Base-by-base conservation (phyloP, 2,797 vertebrate genomes). In the Chaenodraco wilsoni region DNA sequence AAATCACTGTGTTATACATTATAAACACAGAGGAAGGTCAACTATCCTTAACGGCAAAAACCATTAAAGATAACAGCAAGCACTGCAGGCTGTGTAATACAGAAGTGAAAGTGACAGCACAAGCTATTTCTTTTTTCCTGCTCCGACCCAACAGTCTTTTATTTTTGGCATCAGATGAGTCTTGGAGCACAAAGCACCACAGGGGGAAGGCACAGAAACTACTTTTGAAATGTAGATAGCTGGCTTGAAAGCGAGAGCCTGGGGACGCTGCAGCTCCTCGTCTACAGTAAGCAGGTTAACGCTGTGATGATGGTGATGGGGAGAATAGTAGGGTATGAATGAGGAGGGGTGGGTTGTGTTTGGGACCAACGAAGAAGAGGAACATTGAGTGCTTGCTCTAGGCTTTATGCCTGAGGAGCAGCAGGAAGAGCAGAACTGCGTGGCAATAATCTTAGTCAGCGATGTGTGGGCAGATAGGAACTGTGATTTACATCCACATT, bases 151-250 rank as follows among this genome's bases (percentile, higher is more conserved):
- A 69, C 16, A 27, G 4, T 15, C 11, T 66, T 78, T 81, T 85
- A 84, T 81, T 85, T 78, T 55, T 75, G 73, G 65, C 74, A 70
- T 74, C 76, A 59, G 70, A 84, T 58, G 65, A 74, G 66, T 80
- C 72, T 74, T 63, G 3, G 63, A 57, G 52, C 37, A 68, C 37
- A 76, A 66, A 83, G 73, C 69, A 52, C 65, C 23, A 2, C 31
- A 33, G 79, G 66, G 33, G 69, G 70, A 15, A 54, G 13, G 17
- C 54, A 69, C 52, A 61, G 37, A 54, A 76, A 67, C 23, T 52
- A 44, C 50, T 70, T 83, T 83, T 87, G 81, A 93, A 87, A 88
- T 87, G 86, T 48, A 87, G 87, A 92, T 89, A 62, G 44, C 48
- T 54, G 49, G 51, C 72, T 81, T 56, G 41, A 73, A 79, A 73